Evolutionary conservation across 1,140 invertebrate genomes (phyloP).

Genomic region (Drosophila tropicalis): DNA sequence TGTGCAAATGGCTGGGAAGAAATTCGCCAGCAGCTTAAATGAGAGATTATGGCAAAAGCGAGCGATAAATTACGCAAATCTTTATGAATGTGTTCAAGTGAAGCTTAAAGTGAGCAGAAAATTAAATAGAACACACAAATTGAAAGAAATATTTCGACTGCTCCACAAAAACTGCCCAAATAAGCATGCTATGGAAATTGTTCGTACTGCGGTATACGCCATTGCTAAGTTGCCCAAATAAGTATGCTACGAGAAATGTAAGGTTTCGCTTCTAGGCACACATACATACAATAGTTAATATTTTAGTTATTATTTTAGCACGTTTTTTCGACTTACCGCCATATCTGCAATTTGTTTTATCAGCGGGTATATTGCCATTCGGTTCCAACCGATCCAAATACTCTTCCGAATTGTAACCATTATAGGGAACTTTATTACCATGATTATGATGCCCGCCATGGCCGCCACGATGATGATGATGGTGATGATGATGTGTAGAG

Average conservation of each 20-base stretch:
- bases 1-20: not conserved
- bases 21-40: constrained; percentile 50
- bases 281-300: not conserved
- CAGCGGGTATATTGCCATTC: constrained; percentile 91
- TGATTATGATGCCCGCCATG: constrained; percentile 81
- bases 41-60: constrained; percentile 72
- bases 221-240: too few species aligned
- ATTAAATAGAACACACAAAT: not conserved
- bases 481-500: constrained; percentile 81
- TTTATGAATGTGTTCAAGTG: constrained; percentile 62
- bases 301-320: not conserved
- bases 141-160: constrained; percentile 5
- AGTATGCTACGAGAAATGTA: too few species aligned
- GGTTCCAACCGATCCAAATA: constrained; percentile 95
- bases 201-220: too few species aligned
- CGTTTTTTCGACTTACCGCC: constrained; percentile 66
- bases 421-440: constrained; percentile 89
- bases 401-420: constrained; percentile 93
- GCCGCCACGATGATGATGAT: constrained; percentile 79
- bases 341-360: constrained; percentile 83
- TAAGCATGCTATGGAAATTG: too few species aligned
- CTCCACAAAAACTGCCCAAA: too few species aligned
- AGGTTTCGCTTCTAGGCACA: too few species aligned
- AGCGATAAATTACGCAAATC: constrained; percentile 74
- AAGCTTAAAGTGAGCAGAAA: constrained; percentile 47